A percentile compares a stretch with the other conserved stretches of the same genome.
phyloP scores from a whole-genome alignment of 2,113 vertebrate species.

The Polyodon spathula region DNA sequence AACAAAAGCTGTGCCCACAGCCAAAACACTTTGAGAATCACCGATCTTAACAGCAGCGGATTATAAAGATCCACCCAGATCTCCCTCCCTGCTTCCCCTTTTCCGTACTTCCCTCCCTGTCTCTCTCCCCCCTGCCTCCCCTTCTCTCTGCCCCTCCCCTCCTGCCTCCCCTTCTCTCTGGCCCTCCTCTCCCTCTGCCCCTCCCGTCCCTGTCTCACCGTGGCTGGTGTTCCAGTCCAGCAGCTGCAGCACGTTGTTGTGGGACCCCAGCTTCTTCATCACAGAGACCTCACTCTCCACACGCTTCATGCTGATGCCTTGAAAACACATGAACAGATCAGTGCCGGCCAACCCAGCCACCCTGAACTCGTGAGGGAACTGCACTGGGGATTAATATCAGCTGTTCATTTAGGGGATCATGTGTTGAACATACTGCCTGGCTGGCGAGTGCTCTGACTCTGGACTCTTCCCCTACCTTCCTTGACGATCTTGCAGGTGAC shows the following conservation, averaged over 20 bases:
- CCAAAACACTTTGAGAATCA: too few species aligned
- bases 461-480: constrained; percentile 39
- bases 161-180: not conserved
- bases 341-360: not conserved
- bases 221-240: constrained; percentile 53
- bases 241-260: constrained; percentile 57
- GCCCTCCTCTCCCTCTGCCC: not conserved
- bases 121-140: too few species aligned
- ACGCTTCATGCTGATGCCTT: constrained; percentile 42
- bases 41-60: too few species aligned
- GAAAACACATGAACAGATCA: not conserved
- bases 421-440: too few species aligned
- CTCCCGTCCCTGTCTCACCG: constrained; percentile 35
- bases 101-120: too few species aligned
- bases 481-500: constrained; percentile 62
- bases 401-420: too few species aligned
- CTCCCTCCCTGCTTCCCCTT: too few species aligned
- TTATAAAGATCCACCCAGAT: too few species aligned
- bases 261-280: constrained; percentile 57
- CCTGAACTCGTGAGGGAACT: not conserved
- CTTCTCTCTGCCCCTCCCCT: not conserved
- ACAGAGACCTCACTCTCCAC: constrained; percentile 48
- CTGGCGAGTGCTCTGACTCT: constrained; percentile 14
- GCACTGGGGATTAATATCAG: too few species aligned
- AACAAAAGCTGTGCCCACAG: too few species aligned